Percentiles rank a stretch among this genome's conserved stretches.
These are phyloP conservation scores for Phrynocephalus guinanensis DNA, from an alignment of 2,797 vertebrate species.

Conservation along the genomic window DNA sequence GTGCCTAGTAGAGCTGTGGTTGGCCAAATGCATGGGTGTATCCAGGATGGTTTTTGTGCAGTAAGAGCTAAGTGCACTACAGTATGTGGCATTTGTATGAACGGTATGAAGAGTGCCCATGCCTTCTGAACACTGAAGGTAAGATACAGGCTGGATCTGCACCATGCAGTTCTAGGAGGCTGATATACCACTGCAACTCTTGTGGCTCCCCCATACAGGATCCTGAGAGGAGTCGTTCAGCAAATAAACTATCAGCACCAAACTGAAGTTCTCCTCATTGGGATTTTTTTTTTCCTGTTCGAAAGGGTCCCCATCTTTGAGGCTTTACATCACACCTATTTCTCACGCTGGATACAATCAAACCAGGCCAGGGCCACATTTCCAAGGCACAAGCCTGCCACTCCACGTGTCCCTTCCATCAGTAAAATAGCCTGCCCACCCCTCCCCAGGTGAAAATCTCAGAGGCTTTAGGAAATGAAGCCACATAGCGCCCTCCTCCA, in stretches of 20 bases:
- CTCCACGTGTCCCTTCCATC: background rate
- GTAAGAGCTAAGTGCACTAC: background rate
- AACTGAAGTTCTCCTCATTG: background rate
- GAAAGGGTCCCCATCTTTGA: no score
- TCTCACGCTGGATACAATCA: no score
- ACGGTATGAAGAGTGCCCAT: background rate
- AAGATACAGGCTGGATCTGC: background rate
- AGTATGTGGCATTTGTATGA: background rate
- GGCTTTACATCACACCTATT: background rate
- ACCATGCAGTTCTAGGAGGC: background rate
- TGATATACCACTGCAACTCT: no score
- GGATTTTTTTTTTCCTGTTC: background rate
- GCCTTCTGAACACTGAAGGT: background rate
- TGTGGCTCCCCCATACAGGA: background rate
- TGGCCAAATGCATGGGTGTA: background rate
- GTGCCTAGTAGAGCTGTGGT: background rate
- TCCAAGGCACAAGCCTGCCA: background rate
- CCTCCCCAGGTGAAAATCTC: slow-evolving; percentile 45
- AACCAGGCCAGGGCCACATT: background rate
- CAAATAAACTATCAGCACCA: background rate
- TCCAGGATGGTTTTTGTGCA: background rate
- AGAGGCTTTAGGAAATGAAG: slow-evolving; percentile 40
- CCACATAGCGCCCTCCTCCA: slow-evolving; percentile 13
- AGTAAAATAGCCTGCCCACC: background rate
- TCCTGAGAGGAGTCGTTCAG: background rate